These are phyloP conservation scores for Balearica regulorum DNA, from an alignment of 2,797 vertebrate species.

Conservation along the genomic window DNA sequence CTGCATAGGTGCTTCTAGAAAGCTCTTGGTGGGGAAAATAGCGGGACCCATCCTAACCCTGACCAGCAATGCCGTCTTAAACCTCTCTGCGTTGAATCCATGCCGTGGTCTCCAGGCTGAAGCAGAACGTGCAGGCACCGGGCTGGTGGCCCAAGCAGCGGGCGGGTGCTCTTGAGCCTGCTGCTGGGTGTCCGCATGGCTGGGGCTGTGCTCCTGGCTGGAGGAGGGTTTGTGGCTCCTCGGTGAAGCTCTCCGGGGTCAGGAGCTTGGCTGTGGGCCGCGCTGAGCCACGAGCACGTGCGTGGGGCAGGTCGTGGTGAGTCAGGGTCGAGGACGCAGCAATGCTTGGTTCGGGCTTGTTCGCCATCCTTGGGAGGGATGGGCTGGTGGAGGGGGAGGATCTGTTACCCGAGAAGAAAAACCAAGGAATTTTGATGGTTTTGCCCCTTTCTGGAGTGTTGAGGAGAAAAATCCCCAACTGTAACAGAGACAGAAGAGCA, in stretches of 20 bases:
- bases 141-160: not conserved
- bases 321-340: not conserved
- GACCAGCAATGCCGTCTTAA: not conserved
- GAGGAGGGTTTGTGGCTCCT: not conserved
- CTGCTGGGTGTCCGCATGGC: not conserved
- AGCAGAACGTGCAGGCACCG: not conserved
- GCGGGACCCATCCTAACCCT: not conserved
- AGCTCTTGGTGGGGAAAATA: not conserved
- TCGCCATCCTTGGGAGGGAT: not conserved
- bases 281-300: not conserved
- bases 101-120: not conserved
- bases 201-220: not conserved
- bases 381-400: not conserved
- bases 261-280: not conserved
- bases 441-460: not conserved
- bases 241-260: not conserved
- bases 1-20: not conserved
- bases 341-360: not conserved
- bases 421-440: not conserved
- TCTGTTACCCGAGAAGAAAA: not conserved
- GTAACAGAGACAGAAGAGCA: not conserved
- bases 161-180: not conserved
- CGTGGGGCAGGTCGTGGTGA: not conserved
- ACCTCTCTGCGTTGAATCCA: not conserved
- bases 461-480: rapidly evolving